phyloP scores from a whole-genome alignment of 1,140 invertebrate species.

The Nasonia longicornis region DNA sequence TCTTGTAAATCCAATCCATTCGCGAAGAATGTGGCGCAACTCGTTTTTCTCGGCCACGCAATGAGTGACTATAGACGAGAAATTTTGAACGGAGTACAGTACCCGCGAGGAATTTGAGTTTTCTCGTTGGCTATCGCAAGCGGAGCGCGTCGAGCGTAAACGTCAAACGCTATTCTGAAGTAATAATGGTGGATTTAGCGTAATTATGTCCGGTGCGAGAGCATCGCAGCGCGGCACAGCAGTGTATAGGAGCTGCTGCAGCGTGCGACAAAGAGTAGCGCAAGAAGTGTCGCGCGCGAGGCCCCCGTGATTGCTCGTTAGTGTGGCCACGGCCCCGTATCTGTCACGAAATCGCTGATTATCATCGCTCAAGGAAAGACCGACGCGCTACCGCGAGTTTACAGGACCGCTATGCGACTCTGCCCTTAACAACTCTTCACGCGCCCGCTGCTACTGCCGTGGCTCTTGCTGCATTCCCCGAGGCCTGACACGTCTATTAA shows the following conservation, averaged over 20 bases:
- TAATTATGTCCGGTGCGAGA: constrained; percentile 52
- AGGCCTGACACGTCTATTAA: background rate
- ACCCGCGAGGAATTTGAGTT: background rate
- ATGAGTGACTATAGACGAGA: background rate
- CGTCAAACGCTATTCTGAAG: constrained; percentile 55
- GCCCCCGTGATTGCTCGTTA: constrained; percentile 68
- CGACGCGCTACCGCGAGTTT: constrained; percentile 44
- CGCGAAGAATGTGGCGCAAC: constrained; percentile 4
- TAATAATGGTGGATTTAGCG: constrained; percentile 53
- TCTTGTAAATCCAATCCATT: background rate
- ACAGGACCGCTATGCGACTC: constrained; percentile 14
- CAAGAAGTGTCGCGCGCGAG: constrained; percentile 62
- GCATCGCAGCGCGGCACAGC: background rate
- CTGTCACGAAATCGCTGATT: constrained; percentile 71
- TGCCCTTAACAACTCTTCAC: background rate
- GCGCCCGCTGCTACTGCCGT: constrained; percentile 37
- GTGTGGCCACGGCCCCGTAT: constrained; percentile 69
- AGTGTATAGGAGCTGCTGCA: background rate
- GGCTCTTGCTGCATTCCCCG: background rate
- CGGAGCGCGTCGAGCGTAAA: constrained; percentile 52
- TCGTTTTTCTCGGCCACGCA: background rate
- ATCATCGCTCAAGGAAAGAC: constrained; percentile 70
- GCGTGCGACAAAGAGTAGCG: constrained; percentile 29
- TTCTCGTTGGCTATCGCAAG: constrained; percentile 32
- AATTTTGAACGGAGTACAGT: background rate